Base-by-base conservation (phyloP, 2,888 invertebrate genomes). In the Hypselothyrea guttata region DNA sequence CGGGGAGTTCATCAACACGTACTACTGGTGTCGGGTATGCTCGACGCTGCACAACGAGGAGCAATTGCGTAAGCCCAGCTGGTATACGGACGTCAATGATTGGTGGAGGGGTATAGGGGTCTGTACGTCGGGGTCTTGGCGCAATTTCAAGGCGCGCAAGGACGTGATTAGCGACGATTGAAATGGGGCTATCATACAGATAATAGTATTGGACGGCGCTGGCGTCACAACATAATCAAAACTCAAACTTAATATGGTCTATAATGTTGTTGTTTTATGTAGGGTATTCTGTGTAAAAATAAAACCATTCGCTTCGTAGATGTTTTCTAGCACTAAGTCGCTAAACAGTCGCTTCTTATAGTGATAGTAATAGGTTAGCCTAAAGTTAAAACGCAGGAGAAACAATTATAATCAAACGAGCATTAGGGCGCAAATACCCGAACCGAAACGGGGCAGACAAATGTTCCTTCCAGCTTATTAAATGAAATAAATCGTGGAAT, bases 1-100 rank as follows among this genome's bases (percentile, higher is more conserved):
- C 0, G 98, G 98, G 1, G 96, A 97, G 89, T 97, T 98, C 88
- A 96, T 98, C 84, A 98, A 99, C 90, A 98, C 98, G 15, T 97
- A 94, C 89, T 93, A 92, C 87, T 93, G 93, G 92, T 94, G 94
- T 83, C 91, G 94, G 5, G 89, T 94, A 0, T 94, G 94, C 84
- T 91, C 92, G 34, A 88, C 92, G 56, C 84, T 92, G 31, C 92
- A 93, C 72, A 91, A 91, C 63, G 90, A 90, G 59, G 88, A 90
- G 30, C 85, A 88, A 16, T 55, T 90, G 18, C 76, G 78, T 3
- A 87, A 86, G 41, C 84, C 89, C 1, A 84, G 84, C 44, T 90
- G 90, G 89, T 90, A 90, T 72, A 60, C 71, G 1, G 96, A 98
- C 89, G 93, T 97, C 62, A 97, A 97, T 89, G 94, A 94, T 67